phyloP scores from a whole-genome alignment of 1,140 invertebrate species.

The Aporrectodea caliginosa region DNA sequence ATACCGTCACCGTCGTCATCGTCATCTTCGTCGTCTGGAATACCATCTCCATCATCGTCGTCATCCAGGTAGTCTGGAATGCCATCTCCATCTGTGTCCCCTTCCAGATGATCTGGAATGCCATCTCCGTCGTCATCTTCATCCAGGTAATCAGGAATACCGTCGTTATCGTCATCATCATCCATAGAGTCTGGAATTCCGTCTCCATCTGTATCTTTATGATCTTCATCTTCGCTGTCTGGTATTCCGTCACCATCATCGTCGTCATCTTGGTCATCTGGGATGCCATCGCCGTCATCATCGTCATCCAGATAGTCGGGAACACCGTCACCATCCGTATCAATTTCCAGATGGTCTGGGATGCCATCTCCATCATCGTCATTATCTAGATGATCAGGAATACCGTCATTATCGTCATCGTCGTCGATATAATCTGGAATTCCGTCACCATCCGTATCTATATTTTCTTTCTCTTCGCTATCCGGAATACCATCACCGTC shows the following conservation, averaged over 20 bases:
- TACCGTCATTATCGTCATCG: conserved; percentile 46
- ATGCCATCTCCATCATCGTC: conserved; percentile 45
- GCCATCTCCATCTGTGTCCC: conserved; percentile 39
- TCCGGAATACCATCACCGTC: conserved; percentile 52
- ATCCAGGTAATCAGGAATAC: conserved; percentile 38
- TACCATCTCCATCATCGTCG: conserved; percentile 41
- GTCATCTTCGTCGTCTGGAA: conserved; percentile 40
- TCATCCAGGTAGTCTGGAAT: conserved; percentile 36
- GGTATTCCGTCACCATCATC: conserved; percentile 45
- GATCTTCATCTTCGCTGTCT: conserved; percentile 39
- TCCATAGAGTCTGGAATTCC: conserved; percentile 24
- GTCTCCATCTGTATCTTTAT: conserved; percentile 26
- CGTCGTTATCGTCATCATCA: conserved; percentile 43
- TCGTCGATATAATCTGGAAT: conserved; percentile 36
- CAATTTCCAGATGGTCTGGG: conserved; percentile 37
- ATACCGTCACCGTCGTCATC: conserved; percentile 39
- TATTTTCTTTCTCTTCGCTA: conserved; percentile 43
- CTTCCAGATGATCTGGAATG: no score
- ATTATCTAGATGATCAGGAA: conserved; percentile 43
- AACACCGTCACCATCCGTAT: conserved; percentile 34
- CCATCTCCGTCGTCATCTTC: conserved; percentile 23
- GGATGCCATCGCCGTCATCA: conserved; percentile 15
- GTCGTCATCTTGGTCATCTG: conserved; percentile 28
- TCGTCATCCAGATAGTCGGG: conserved; percentile 36
- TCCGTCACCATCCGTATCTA: conserved; percentile 42